phyloP scores from a whole-genome alignment of 1,140 invertebrate species.

The Fopius arisanus region DNA sequence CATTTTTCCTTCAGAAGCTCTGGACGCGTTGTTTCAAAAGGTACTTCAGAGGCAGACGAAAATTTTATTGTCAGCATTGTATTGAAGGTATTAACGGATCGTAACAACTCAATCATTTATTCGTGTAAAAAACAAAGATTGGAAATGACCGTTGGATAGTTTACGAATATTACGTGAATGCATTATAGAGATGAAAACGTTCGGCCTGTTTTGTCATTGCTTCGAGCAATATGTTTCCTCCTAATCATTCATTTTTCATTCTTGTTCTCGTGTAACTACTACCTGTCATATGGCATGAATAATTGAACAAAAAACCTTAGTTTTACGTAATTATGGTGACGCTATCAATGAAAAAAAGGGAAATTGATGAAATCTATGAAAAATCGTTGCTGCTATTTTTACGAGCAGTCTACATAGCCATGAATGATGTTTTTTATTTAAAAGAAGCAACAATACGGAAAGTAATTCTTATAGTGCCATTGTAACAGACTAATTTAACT shows the following conservation, averaged over 20 bases:
- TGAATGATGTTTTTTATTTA: constrained; percentile 2
- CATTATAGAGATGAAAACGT: background rate
- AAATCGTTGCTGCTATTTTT: background rate
- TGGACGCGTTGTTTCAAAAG: background rate
- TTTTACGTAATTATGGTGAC: background rate
- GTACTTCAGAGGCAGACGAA: constrained; percentile 20
- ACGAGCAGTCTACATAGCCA: background rate
- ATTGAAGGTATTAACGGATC: background rate
- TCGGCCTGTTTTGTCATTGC: background rate
- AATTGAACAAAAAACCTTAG: background rate
- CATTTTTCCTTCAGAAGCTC: background rate
- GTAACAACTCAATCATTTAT: constrained; percentile 31
- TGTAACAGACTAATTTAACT: constrained; percentile 57
- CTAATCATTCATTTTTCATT: background rate
- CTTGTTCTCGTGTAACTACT: background rate
- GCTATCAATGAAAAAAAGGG: background rate
- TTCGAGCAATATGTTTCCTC: background rate
- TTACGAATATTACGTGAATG: background rate
- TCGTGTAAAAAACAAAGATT: constrained; percentile 45
- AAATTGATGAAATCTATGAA: constrained; percentile 29
- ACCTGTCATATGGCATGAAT: background rate
- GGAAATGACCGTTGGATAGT: constrained; percentile 39
- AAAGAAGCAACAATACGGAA: constrained; percentile 43
- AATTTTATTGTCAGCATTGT: constrained; percentile 40
- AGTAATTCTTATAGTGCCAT: constrained; percentile 62